phyloP scores from a whole-genome alignment of 2,888 invertebrate species.

The Teleogryllus oceanicus region DNA sequence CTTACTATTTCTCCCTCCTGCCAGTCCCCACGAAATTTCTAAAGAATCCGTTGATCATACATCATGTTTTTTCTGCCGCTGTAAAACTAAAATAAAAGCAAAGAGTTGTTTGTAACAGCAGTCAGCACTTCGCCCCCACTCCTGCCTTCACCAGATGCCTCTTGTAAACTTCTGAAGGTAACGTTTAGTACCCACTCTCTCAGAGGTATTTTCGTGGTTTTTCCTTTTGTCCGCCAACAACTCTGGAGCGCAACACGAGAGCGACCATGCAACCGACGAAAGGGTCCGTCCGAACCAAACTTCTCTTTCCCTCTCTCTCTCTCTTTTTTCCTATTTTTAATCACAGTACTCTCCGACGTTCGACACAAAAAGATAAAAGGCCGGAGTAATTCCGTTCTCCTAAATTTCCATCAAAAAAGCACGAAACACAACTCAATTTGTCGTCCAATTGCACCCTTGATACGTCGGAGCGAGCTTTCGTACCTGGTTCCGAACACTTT shows the following conservation, averaged over 20 bases:
- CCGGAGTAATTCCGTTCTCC: constrained; percentile 6
- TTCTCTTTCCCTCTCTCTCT: not conserved
- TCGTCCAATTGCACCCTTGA: constrained; percentile 18
- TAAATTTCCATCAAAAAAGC: constrained; percentile 18
- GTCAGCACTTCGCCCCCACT: not conserved
- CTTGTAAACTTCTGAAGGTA: constrained; percentile 18
- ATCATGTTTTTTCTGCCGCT: not conserved
- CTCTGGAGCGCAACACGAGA: not conserved
- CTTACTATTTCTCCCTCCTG: not conserved
- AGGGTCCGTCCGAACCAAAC: not conserved
- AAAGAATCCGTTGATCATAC: constrained; percentile 18
- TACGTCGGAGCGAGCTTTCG: not conserved
- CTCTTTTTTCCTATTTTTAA: not conserved
- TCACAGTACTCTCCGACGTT: constrained; percentile 18
- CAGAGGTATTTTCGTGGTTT: constrained; percentile 18
- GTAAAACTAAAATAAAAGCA: constrained; percentile 9
- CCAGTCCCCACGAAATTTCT: not conserved
- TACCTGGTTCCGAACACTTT: not conserved
- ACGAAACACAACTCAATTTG: constrained; percentile 9
- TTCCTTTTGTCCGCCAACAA: constrained; percentile 8
- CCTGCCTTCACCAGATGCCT: not conserved
- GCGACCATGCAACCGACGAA: not conserved
- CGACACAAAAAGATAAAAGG: constrained; percentile 11
- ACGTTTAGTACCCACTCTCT: constrained; percentile 3
- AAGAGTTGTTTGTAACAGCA: constrained; percentile 9